Conservation (phyloP, 2,888 invertebrate species). For the Pilophorus perplexus region DNA sequence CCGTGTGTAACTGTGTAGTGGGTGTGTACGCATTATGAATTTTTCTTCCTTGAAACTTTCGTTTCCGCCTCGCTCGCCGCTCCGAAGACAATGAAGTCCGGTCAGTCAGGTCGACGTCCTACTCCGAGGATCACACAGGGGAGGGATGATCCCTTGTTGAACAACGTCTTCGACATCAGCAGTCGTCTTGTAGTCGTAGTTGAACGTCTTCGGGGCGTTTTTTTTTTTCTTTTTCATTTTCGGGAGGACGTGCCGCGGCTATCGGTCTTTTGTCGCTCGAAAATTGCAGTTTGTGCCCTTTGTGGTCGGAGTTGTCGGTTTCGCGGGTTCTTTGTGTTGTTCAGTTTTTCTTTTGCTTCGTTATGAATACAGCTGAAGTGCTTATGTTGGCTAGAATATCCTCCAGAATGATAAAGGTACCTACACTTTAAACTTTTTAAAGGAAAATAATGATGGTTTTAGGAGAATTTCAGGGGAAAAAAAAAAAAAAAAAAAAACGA, state of each 20-base stretch:
- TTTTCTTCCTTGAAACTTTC: conserved; percentile 26
- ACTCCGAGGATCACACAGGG: neutral
- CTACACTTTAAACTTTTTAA: too few relatives aligned
- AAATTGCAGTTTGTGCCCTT: too few relatives aligned
- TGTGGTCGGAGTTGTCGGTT: neutral
- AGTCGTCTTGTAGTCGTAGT: too few relatives aligned
- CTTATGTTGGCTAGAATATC: neutral
- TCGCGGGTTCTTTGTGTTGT: too few relatives aligned
- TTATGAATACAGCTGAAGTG: conserved; percentile 9
- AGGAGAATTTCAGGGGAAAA: too few relatives aligned
- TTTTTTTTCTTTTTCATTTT: too few relatives aligned
- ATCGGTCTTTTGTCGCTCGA: too few relatives aligned
- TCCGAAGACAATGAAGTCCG: conserved; percentile 17
- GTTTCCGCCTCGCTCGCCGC: neutral
- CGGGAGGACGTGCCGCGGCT: too few relatives aligned
- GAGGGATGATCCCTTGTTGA: neutral
- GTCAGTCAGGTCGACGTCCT: conserved; percentile 28
- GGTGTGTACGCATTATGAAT: conserved; percentile 18
- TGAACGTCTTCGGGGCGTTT: too few relatives aligned
- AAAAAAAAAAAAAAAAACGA: too few relatives aligned
- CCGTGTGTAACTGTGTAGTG: neutral
- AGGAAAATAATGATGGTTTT: too few relatives aligned
- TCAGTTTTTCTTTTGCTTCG: neutral
- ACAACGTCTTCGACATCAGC: neutral
- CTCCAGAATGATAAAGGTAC: conserved; percentile 9